phyloP scores from a whole-genome alignment of 2,113 vertebrate genomes.

The Tringa solitaria region DNA sequence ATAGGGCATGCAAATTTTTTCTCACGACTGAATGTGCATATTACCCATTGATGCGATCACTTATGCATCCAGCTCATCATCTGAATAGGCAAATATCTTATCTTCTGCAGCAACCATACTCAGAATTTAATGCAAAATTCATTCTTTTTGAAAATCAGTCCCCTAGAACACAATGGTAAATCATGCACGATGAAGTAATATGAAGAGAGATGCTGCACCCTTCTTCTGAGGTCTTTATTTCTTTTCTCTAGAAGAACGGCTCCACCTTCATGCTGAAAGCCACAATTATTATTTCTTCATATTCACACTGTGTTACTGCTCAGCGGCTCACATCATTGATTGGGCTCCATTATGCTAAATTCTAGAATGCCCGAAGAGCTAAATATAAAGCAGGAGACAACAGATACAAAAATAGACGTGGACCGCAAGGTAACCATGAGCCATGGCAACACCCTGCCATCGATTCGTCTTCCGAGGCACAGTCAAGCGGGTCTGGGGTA shows the following conservation, averaged over 20 bases:
- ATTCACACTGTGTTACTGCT: slow-evolving; percentile 23
- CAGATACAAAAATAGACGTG: slow-evolving; percentile 8
- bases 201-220: slow-evolving; percentile 41
- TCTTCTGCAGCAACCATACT: slow-evolving; percentile 54
- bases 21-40: slow-evolving; percentile 54
- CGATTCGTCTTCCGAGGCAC: not conserved
- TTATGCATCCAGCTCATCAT: slow-evolving; percentile 68
- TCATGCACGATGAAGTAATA: slow-evolving; percentile 25
- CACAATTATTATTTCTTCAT: slow-evolving; percentile 54
- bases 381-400: slow-evolving; percentile 45
- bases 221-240: slow-evolving; percentile 49
- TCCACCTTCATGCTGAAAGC: slow-evolving; percentile 51
- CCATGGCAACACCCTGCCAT: not conserved
- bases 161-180: slow-evolving; percentile 65
- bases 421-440: slow-evolving; percentile 5
- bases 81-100: slow-evolving; percentile 58
- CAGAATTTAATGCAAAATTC: slow-evolving; percentile 61
- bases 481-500: not conserved
- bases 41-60: slow-evolving; percentile 62
- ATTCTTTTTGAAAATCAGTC: slow-evolving; percentile 64
- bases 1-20: slow-evolving; percentile 65
- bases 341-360: slow-evolving; percentile 32
- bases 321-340: slow-evolving; percentile 38
- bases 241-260: slow-evolving; percentile 53
- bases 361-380: slow-evolving; percentile 15